These are phyloP conservation scores for Alethe diademata DNA, from an alignment of 2,113 vertebrate species.

Conservation along the genomic window DNA sequence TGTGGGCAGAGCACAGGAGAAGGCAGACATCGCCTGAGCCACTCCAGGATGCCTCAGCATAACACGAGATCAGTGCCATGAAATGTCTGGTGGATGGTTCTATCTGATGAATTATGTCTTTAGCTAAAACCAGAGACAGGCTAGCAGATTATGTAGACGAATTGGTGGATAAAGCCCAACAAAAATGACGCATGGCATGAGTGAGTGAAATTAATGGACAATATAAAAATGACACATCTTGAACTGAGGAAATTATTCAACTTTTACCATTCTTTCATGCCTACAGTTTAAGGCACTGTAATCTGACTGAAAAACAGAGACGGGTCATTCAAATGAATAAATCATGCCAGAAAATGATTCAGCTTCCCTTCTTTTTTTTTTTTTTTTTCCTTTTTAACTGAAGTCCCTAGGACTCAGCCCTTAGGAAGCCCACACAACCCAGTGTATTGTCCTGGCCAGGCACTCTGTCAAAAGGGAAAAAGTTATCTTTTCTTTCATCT, in stretches of 20 bases:
- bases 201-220: constrained; percentile 48
- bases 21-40: not conserved
- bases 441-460: not conserved
- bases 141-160: not conserved
- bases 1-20: not conserved
- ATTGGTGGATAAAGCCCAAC: constrained; percentile 9
- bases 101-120: not conserved
- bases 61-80: not conserved
- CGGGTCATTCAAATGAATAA: constrained; percentile 47
- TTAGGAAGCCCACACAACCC: not conserved
- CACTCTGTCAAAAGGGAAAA: not conserved
- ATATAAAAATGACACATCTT: constrained; percentile 50
- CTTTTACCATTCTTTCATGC: constrained; percentile 51
- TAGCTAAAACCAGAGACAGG: not conserved
- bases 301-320: constrained; percentile 29
- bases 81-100: not conserved
- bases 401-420: not conserved
- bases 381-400: not conserved
- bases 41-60: not conserved
- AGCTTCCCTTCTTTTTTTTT: constrained; percentile 24
- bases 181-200: not conserved
- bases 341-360: constrained; percentile 66
- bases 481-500: constrained; percentile 23
- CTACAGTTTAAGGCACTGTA: constrained; percentile 3
- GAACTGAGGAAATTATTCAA: constrained; percentile 60